Base-by-base conservation (phyloP, 2,797 vertebrate genomes). In the Aplochiton taeniatus region DNA sequence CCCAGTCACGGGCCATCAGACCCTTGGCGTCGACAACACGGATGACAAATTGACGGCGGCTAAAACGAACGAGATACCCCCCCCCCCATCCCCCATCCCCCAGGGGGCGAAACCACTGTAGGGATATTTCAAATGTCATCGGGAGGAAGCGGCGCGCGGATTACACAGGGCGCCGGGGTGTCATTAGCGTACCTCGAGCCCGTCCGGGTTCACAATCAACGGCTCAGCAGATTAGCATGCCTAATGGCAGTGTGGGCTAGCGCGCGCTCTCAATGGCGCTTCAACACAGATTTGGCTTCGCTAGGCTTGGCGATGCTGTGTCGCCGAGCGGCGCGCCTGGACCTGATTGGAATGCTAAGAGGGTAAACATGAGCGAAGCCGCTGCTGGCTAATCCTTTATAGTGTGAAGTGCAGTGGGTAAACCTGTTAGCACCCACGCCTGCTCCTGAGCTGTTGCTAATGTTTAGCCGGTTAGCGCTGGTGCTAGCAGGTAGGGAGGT, bases 51-150 rank as follows among this genome's bases (percentile, higher is more conserved):
- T n/a, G n/a, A n/a, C n/a, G n/a, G n/a, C n/a, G n/a, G n/a, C n/a
- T n/a, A n/a, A n/a, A n/a, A n/a, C n/a, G n/a, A n/a, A n/a, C n/a
- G n/a, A n/a, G n/a, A n/a, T n/a, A n/a, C n/a, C n/a, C n/a, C n/a
- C n/a, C n/a, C 31, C 31, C 3, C 2, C 31, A 31, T 2, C 31
- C 31, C 9, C 4, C 7, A 9, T 46, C 44, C 46, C 42, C 66
- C 65, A 16, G 42, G 63, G 68, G 69, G 78, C 71, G 49, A 72
- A 68, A 66, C 76, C 76, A 84, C 84, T 73, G 80, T n/a, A 63
- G 57, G n/a, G 81, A 79, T 80, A 77, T 73, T 86, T 82, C 70
- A 82, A 80, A 78, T 84, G 76, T 80, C 74, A 84, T 65, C 81
- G 70, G 75, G 75, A 59, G 75, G 77, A 78, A 83, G 83, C 49